Base-by-base conservation (phyloP, 2,113 vertebrate genomes). In the Plecotus auritus region DNA sequence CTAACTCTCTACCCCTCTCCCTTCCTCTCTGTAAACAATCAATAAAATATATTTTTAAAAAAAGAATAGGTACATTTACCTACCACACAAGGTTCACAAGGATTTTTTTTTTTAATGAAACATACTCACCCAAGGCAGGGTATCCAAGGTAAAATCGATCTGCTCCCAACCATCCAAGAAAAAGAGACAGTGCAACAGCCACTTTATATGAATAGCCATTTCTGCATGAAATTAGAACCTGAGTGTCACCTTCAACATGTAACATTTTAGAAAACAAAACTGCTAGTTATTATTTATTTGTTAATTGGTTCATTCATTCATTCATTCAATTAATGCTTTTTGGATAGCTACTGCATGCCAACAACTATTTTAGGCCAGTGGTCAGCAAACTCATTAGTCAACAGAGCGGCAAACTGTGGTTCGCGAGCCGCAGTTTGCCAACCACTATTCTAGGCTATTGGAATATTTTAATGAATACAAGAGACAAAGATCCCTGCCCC, bases 121-220 rank as follows among this genome's bases (percentile, higher is more conserved):
- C 26, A 78, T 93, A 98, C 99, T 99, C 98, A 99, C 99, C 99
- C 88, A 99, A 97, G 77, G 99, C 99, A 91, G 99, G 99, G 86
- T 99, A 99, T 61, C 99, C 99, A 90, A 99, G 98, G 98, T 99
- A 99, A 98, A 99, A 99, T 95, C 99, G 99, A 97, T 99, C 99
- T 32, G 99, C 99, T 97, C 99, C 99, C 89, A 99, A 73, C 99
- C 99, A 99, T 96, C 99, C 99, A 96, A 99, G 99, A 97, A 99
- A 99, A 74, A 99, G 99, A 69, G 99, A 99, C 56, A 99, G 96
- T 12, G 99, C 99, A 93, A 99, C 99, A 4, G 99, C 99, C 16
- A 99, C 99, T 98, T 99, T 99, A 97, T 99, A 99, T 7, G 99
- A 99, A 97, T 99, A 99, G 87, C 99, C 99, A 90, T 99, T 99